A percentile compares a stretch with the other conserved stretches of the same genome.
Evolutionary conservation across 2,888 invertebrate genomes (phyloP).

Genomic region (Eupithecia insigniata): DNA sequence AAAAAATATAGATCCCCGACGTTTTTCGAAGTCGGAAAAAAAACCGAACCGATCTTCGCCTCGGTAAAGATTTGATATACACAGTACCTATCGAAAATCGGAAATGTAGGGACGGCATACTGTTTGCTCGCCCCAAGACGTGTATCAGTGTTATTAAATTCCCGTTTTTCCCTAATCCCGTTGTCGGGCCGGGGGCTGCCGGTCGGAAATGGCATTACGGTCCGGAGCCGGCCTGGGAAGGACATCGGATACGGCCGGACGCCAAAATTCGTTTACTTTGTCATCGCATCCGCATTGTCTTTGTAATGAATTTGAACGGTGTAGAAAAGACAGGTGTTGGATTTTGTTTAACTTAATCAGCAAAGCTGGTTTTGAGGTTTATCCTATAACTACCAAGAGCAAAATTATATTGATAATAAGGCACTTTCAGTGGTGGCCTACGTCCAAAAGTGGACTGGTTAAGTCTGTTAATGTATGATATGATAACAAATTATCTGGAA

Average conservation of each 20-base stretch:
- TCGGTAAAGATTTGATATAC: neutral
- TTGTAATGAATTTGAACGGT: neutral
- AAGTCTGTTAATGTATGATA: neutral
- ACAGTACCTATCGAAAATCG: constrained; percentile 6
- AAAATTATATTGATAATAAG: neutral
- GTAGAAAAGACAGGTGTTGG: neutral
- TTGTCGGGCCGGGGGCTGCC: constrained; percentile 69
- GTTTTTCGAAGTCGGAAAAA: neutral
- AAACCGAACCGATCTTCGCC: neutral
- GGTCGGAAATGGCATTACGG: constrained; percentile 78
- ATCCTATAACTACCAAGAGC: too few species aligned
- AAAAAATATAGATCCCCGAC: neutral
- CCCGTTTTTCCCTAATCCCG: constrained; percentile 74
- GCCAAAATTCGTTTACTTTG: neutral
- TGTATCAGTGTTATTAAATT: constrained; percentile 54
- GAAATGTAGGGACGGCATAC: constrained; percentile 17
- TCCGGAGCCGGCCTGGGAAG: constrained; percentile 59
- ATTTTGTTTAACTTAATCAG: neutral
- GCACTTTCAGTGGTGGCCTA: neutral
- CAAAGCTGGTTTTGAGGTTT: neutral
- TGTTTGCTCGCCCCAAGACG: constrained; percentile 63
- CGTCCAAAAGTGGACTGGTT: neutral
- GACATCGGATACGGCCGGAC: constrained; percentile 71
- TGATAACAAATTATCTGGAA: neutral
- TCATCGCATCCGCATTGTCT: neutral